phyloP scores from a whole-genome alignment of 2,888 invertebrate species.

The Chrysomela aeneicollis region DNA sequence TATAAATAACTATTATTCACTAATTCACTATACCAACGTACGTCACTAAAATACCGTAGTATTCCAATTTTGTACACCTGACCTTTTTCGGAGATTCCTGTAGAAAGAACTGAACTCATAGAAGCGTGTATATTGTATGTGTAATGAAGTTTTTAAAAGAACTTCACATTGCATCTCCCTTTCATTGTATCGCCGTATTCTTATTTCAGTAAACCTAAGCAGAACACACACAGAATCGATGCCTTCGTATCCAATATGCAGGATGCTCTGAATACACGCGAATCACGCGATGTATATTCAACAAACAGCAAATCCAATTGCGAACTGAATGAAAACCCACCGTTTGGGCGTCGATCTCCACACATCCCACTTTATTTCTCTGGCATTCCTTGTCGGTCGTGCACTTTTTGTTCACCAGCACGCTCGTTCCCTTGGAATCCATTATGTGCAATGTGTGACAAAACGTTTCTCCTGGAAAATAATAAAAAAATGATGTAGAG shows the following conservation, averaged over 20 bases:
- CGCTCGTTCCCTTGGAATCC: slow-evolving; percentile 70
- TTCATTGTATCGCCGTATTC: background rate
- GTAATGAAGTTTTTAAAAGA: too few relatives aligned
- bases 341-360: slow-evolving; percentile 69
- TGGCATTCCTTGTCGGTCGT: slow-evolving; percentile 69
- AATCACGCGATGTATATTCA: slow-evolving; percentile 9
- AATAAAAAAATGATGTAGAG: slow-evolving; percentile 21
- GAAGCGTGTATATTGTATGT: too few relatives aligned
- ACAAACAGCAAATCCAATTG: slow-evolving; percentile 27
- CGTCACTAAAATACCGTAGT: too few relatives aligned
- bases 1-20: too few relatives aligned
- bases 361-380: slow-evolving; percentile 68
- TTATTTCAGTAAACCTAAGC: background rate
- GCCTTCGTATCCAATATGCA: slow-evolving; percentile 15
- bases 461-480: slow-evolving; percentile 65
- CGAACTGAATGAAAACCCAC: slow-evolving; percentile 55
- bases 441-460: slow-evolving; percentile 71
- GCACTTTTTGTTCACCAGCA: slow-evolving; percentile 71
- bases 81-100: too few relatives aligned
- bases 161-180: too few relatives aligned
- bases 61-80: too few relatives aligned
- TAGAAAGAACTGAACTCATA: too few relatives aligned
- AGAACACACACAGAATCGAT: slow-evolving; percentile 9
- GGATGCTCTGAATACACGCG: slow-evolving; percentile 13
- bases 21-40: too few relatives aligned